These are phyloP conservation scores for Berghia stephanieae DNA, from an alignment of 1,140 invertebrate genomes.

Conservation along the genomic window DNA sequence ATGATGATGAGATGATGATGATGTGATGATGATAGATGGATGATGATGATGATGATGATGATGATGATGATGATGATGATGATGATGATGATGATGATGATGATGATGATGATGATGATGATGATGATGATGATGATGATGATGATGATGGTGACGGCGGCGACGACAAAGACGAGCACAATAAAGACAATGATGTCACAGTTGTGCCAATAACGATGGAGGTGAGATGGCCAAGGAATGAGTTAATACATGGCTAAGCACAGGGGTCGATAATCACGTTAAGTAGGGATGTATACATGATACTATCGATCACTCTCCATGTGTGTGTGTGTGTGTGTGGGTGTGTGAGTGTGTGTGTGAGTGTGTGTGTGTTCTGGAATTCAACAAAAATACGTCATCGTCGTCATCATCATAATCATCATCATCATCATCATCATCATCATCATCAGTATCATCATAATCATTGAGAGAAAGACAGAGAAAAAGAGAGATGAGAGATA, in stretches of 20 bases:
- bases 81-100: conserved; percentile 32
- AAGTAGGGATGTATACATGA: not conserved
- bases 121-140: conserved; percentile 33
- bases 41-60: conserved; percentile 32
- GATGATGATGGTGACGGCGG: conserved; percentile 23
- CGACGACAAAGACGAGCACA: conserved; percentile 13
- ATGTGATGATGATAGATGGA: no score
- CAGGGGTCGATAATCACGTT: not conserved
- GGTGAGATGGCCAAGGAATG: not conserved
- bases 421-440: not conserved
- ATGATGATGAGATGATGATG: no score
- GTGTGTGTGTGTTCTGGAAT: not conserved
- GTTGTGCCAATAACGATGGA: not conserved
- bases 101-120: conserved; percentile 37
- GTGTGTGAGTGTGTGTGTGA: not conserved
- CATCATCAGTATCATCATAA: not conserved
- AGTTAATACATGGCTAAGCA: not conserved
- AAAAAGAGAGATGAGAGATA: not conserved
- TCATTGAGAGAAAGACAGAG: not conserved
- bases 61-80: conserved; percentile 36
- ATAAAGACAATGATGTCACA: not conserved
- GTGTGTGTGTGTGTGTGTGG: conserved; percentile 4
- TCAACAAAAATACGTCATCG: not conserved
- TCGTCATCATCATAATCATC: not conserved
- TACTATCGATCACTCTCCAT: not conserved